Evolutionary conservation across 2,888 invertebrate genomes (phyloP).

Genomic region (Junonia oenone): DNA sequence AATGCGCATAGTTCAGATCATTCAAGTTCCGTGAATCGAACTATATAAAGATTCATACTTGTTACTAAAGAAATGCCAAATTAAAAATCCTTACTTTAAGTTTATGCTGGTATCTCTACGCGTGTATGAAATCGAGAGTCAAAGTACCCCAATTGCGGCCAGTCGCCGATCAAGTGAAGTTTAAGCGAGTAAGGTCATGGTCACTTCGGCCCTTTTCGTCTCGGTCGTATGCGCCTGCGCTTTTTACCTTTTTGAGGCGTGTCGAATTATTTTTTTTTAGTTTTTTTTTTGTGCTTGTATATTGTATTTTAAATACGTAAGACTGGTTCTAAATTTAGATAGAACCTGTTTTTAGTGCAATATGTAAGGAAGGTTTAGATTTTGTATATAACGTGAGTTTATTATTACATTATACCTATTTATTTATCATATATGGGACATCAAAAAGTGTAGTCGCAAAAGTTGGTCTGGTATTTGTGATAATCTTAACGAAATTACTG

Average conservation of each 20-base stretch:
- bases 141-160: conserved; percentile 66
- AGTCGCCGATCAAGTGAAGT: conserved; percentile 38
- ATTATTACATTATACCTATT: too few species aligned
- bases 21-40: too few species aligned
- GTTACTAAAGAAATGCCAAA: too few species aligned
- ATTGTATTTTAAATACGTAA: not conserved
- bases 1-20: too few species aligned
- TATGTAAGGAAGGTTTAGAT: not conserved
- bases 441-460: too few species aligned
- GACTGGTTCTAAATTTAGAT: not conserved
- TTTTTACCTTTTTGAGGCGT: conserved; percentile 33
- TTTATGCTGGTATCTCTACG: not conserved
- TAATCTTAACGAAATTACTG: too few species aligned
- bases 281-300: not conserved
- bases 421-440: too few species aligned
- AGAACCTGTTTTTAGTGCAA: not conserved
- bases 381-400: not conserved
- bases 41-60: too few species aligned
- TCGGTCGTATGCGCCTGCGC: not conserved
- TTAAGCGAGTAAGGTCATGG: conserved; percentile 67
- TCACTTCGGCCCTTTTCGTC: conserved; percentile 52
- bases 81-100: too few species aligned
- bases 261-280: conserved; percentile 29
- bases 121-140: not conserved
- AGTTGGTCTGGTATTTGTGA: too few species aligned